Conservation (phyloP, 2,113 vertebrate genomes). For the Pelusios castaneus region DNA sequence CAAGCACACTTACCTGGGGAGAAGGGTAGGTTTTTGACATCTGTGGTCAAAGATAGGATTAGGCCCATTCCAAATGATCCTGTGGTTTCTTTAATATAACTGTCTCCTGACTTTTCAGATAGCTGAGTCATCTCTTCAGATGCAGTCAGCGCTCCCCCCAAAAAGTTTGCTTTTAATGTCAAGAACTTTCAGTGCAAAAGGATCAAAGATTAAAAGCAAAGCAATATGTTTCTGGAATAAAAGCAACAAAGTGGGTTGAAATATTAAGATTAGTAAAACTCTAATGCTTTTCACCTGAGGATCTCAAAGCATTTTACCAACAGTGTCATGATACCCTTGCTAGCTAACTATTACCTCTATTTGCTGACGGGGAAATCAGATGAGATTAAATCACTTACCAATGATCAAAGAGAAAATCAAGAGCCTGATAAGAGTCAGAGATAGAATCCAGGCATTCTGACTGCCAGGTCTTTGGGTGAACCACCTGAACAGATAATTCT, state of each 20-base stretch:
- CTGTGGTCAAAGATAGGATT: background rate
- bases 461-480: background rate
- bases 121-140: background rate
- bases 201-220: background rate
- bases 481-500: rapidly evolving
- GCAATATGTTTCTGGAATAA: background rate
- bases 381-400: background rate
- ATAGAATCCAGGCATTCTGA: background rate
- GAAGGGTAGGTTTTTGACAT: background rate
- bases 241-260: background rate
- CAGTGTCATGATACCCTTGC: background rate
- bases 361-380: background rate
- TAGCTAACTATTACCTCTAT: background rate
- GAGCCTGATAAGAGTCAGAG: background rate
- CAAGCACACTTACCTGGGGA: background rate
- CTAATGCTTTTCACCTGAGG: background rate
- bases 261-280: background rate
- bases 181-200: background rate
- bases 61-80: too few species aligned
- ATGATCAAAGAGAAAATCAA: background rate
- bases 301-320: background rate
- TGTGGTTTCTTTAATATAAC: too few species aligned
- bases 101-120: too few species aligned
- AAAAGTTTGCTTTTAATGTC: background rate
- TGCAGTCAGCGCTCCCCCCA: background rate